Evolutionary conservation across 2,797 vertebrate species (phyloP).

Genomic region (Betta splendens): DNA sequence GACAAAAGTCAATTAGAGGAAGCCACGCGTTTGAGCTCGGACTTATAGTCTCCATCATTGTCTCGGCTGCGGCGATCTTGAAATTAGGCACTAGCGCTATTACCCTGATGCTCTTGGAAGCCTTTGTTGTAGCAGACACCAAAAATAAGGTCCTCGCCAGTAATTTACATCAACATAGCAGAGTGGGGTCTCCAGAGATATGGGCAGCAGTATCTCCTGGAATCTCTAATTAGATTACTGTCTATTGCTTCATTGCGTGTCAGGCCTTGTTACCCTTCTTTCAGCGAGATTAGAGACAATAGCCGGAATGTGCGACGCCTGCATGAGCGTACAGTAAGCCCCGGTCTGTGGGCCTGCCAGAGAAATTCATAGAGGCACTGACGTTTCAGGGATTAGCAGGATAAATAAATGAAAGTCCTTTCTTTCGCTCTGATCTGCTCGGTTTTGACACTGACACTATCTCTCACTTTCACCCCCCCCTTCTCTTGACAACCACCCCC

Average conservation of each 20-base stretch:
- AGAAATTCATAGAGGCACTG: slow-evolving; percentile 61
- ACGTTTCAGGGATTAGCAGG: slow-evolving; percentile 56
- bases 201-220: slow-evolving; percentile 76
- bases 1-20: slow-evolving; percentile 78
- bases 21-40: slow-evolving; percentile 62
- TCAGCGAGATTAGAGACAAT: slow-evolving; percentile 82
- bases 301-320: slow-evolving; percentile 63
- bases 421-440: slow-evolving; percentile 40
- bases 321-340: slow-evolving; percentile 45
- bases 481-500: slow-evolving; percentile 30
- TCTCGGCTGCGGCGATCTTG: slow-evolving; percentile 54
- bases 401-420: slow-evolving; percentile 52
- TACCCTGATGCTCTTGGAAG: slow-evolving; percentile 35
- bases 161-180: slow-evolving; percentile 79
- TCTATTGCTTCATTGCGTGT: slow-evolving; percentile 83
- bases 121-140: slow-evolving; percentile 74
- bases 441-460: slow-evolving; percentile 40
- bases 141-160: slow-evolving; percentile 78
- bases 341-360: slow-evolving; percentile 35
- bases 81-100: slow-evolving; percentile 39
- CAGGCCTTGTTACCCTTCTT: slow-evolving; percentile 82
- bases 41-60: slow-evolving; percentile 55
- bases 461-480: slow-evolving; percentile 35
- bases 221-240: slow-evolving; percentile 87
- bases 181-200: slow-evolving; percentile 75